Base-by-base conservation (phyloP, 2,888 invertebrate species). In the Leptopilina syphax region DNA sequence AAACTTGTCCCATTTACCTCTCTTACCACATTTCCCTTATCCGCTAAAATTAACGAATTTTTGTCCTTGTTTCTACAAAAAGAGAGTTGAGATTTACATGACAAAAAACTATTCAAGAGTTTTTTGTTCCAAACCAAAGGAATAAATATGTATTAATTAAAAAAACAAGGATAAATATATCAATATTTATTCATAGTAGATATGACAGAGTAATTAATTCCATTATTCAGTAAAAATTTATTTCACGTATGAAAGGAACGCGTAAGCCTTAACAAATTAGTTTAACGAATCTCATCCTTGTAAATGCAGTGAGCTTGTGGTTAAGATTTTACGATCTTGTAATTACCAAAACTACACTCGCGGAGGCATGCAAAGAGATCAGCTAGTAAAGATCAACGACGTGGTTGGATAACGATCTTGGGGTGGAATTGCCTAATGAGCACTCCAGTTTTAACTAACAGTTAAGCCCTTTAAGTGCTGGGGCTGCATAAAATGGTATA, bases 361-460 rank as follows among this genome's bases (percentile, higher is more conserved):
- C 13, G 54, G 54, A 70, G 34, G 54, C 54, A 34, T 70, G 70
- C 54, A 70, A 54, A 13, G 27, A 70, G 54, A 70, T 54, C 70
- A 70, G 54, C 27, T 54, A 54, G 70, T 54, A 34, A 54, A 70
- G 70, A 70, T 54, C 34, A 70, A 65, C 65, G 65, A 27, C 50
- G 70, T 70, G n/a, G 54, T 70, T 34, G 70, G 70, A 70, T 70
- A 70, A 70, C 8, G 70, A 70, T 70, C 70, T 70, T 12, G 27
- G 68, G 70, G 70, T 70, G 12, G 70, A 70, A 54, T 70, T 27
- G 54, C 54, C 27, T 70, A 54, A 70, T 70, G 70, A 70, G 54
- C 54, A 24, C 70, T 70, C 13, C 50, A 54, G 9, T 70, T 70
- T 70, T 54, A 70, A 70, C 54, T 54, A 70, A 54, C 54, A 70